Evolutionary conservation across 1,140 invertebrate species (phyloP).

Genomic region (Zaprionus inermis): DNA sequence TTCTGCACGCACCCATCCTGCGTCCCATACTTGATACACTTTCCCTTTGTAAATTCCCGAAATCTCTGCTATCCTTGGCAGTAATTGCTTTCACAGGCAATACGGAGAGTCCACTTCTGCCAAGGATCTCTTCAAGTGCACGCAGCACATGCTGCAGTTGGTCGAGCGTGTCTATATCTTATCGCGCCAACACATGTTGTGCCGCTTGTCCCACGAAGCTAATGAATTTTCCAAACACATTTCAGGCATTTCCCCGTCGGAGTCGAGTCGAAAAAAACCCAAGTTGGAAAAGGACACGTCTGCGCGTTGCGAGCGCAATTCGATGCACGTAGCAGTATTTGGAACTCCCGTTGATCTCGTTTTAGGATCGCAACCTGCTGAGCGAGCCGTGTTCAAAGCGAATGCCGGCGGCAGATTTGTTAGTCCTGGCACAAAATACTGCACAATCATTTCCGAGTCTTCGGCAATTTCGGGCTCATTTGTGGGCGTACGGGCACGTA

Average conservation of each 20-base stretch:
- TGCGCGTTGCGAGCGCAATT: not conserved
- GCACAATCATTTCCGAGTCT: conserved; percentile 28
- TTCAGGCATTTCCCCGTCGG: conserved; percentile 34
- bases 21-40: not conserved
- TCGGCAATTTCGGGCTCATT: conserved; percentile 13
- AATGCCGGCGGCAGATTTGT: conserved; percentile 29
- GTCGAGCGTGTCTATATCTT: conserved; percentile 36
- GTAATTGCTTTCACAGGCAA: conserved; percentile 34
- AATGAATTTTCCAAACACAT: conserved; percentile 50
- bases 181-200: conserved; percentile 51
- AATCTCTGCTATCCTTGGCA: not conserved
- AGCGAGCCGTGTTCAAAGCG: conserved; percentile 31
- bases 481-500: conserved; percentile 24
- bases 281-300: conserved; percentile 8
- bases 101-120: not conserved
- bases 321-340: not conserved
- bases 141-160: conserved; percentile 19
- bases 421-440: conserved; percentile 19
- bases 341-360: not conserved
- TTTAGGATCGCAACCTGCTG: conserved; percentile 15
- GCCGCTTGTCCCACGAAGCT: not conserved
- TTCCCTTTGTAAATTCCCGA: not conserved
- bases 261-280: conserved; percentile 10
- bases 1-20: too few relatives aligned
- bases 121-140: conserved; percentile 20